phyloP scores from a whole-genome alignment of 2,888 invertebrate genomes.

The Dicroscelio sp. region DNA sequence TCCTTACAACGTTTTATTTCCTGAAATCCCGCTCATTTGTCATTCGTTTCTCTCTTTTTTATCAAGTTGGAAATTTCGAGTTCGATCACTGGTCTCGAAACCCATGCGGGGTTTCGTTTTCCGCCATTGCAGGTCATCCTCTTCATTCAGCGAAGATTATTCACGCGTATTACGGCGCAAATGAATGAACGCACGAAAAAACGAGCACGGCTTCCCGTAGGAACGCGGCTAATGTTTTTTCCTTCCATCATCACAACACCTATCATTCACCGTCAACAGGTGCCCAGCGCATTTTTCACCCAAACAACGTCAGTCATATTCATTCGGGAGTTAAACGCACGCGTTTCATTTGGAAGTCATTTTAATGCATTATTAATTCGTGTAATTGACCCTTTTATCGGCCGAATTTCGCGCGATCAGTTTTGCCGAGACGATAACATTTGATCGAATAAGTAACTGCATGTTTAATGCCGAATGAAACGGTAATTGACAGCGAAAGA shows the following conservation, averaged over 20 bases:
- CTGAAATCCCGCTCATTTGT: no score
- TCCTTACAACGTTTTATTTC: no score
- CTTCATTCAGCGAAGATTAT: conserved; percentile 64
- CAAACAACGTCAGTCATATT: conserved; percentile 51
- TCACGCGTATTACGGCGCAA: conserved; percentile 59
- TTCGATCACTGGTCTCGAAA: no score
- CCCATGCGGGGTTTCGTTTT: no score
- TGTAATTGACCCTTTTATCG: conserved; percentile 14
- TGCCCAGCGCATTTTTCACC: conserved; percentile 60
- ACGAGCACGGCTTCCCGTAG: conserved; percentile 51
- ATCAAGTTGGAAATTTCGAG: no score
- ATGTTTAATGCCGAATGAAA: no score
- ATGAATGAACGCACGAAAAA: conserved; percentile 67
- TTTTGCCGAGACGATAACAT: no score
- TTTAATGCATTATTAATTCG: conserved; percentile 52
- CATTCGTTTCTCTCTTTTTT: no score
- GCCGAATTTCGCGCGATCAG: neutral
- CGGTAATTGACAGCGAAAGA: no score
- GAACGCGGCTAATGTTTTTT: conserved; percentile 60
- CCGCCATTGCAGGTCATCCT: conserved; percentile 26
- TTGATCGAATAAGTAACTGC: no score
- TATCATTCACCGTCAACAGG: conserved; percentile 75
- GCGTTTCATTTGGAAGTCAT: conserved; percentile 14
- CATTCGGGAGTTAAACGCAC: conserved; percentile 43
- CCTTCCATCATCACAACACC: conserved; percentile 64